phyloP scores from a whole-genome alignment of 2,113 vertebrate species.

The Dinomys branickii region DNA sequence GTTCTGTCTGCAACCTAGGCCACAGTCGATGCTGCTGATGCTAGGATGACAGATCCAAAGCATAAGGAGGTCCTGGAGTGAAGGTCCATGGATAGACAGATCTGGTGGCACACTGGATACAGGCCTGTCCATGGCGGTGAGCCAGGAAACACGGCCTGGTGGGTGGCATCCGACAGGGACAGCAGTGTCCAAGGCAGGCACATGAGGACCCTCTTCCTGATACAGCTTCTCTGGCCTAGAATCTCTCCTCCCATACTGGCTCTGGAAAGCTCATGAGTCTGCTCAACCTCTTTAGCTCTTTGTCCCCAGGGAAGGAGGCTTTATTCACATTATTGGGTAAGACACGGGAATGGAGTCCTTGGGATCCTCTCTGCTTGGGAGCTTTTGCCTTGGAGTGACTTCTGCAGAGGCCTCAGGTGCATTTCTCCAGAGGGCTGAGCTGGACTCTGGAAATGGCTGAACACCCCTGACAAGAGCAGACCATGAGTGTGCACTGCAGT shows the following conservation, averaged over 20 bases:
- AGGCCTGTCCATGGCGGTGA: background rate
- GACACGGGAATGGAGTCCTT: background rate
- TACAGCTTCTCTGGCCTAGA: background rate
- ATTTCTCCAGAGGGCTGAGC: background rate
- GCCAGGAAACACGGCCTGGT: background rate
- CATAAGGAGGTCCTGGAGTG: background rate
- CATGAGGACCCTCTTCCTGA: background rate
- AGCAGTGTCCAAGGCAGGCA: rapidly evolving
- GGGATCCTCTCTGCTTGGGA: background rate
- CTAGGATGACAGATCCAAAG: background rate
- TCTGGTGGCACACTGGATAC: background rate
- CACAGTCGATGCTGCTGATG: background rate
- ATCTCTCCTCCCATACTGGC: rapidly evolving
- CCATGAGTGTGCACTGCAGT: rapidly evolving
- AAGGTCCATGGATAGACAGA: background rate
- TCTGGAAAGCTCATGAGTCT: background rate
- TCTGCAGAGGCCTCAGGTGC: rapidly evolving
- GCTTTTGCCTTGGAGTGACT: background rate
- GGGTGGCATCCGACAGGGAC: rapidly evolving
- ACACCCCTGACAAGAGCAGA: background rate
- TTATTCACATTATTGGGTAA: background rate
- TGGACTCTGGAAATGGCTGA: background rate
- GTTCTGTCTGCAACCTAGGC: background rate
- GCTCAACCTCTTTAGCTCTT: no score
- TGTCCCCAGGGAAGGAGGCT: background rate